Base-by-base conservation (phyloP, 1,140 invertebrate genomes). In the Ganaspis sp. region DNA sequence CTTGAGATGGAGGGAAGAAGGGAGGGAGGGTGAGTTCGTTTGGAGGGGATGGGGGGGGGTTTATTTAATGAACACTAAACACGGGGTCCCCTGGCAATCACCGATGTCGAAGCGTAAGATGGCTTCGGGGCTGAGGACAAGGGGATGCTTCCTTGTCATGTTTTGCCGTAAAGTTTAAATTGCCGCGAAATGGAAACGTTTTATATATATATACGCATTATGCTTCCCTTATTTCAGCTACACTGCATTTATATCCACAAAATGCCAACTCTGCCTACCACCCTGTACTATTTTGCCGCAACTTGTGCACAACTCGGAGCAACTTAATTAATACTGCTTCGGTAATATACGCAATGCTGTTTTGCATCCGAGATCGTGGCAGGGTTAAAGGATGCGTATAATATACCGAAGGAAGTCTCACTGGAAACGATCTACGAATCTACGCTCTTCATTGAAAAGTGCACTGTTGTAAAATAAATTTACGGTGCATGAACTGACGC, bases 11-110 rank as follows among this genome's bases (percentile, higher is more conserved):
- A 72, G 70, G 74, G 82, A 75, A 82, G 72, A 77, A 80, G 73
- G 78, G 74, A 79, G 84, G 69, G 78, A 80, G 83, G 64, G 75
- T 58, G 78, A 81, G 53, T 17, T 53, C 64, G 54, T 69, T 77
- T 58, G 82, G 79, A 85, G 77, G 85, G 86, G 87, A 84, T 86
- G 85, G 77, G 85, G 86, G 87, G 85, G 85, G 85, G 86, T 83
- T 89, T 89, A 88, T 90, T 90, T 90, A 90, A 89, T 89, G 88
- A 90, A 89, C 87, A 87, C 84, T 89, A 87, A 90, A 89, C 87
- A 86, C 84, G 83, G 83, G 87, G 87, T 83, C 83, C 83, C 83
- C 82, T 85, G 81, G 83, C 85, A 88, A 84, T 79, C 81, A 78
- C 77, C 78, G 80, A 79, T 77, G 80, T 80, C 74, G 82, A 77